Percentiles rank a stretch among this genome's conserved stretches.
phyloP scores from a whole-genome alignment of 2,113 vertebrate species.

The Capreolus pygargus region DNA sequence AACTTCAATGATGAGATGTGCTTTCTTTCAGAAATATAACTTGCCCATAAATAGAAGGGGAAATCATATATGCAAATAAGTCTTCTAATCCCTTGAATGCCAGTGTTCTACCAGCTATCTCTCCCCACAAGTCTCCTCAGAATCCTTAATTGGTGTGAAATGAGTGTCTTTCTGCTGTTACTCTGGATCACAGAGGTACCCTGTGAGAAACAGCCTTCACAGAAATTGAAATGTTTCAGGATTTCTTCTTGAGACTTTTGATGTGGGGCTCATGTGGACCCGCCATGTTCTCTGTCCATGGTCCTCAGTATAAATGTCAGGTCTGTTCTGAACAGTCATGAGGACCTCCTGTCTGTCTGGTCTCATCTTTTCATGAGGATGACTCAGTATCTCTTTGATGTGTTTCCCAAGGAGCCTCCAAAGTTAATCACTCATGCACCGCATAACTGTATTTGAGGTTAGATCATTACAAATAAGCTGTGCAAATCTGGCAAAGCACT shows the following conservation, averaged over 20 bases:
- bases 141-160: background rate
- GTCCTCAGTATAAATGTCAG: constrained; percentile 52
- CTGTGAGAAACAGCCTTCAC: background rate
- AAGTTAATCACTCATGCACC: background rate
- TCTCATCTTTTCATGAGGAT: background rate
- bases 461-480: background rate
- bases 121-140: background rate
- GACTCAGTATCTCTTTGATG: background rate
- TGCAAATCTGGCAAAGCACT: background rate
- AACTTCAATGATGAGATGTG: background rate
- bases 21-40: background rate
- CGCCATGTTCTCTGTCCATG: constrained; percentile 69
- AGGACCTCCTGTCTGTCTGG: background rate
- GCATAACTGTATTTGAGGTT: background rate
- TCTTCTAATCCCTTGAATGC: background rate
- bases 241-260: background rate
- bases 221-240: background rate
- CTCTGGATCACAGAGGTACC: background rate
- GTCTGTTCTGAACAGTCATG: background rate
- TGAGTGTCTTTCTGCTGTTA: background rate
- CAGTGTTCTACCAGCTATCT: background rate
- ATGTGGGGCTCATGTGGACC: background rate
- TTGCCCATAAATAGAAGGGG: background rate
- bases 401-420: background rate
- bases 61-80: background rate